These are phyloP conservation scores for Bombyx mori DNA, from an alignment of 1,140 invertebrate species.

Conservation along the genomic window DNA sequence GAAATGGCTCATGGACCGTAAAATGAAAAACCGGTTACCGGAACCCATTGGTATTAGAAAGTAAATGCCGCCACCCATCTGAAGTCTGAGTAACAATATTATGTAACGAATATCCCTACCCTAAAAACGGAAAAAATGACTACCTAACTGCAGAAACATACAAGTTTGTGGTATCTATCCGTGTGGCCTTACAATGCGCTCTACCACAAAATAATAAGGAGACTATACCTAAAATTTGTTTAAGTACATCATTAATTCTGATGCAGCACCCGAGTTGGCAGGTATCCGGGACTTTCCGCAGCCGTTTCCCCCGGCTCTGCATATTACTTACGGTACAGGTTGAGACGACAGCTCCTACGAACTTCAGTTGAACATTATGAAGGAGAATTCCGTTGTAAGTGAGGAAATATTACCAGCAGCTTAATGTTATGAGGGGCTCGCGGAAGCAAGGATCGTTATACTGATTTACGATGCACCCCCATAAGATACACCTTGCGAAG, in stretches of 20 bases:
- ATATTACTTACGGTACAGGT: constrained; percentile 31
- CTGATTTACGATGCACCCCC: constrained; percentile 56
- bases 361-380: constrained; percentile 49
- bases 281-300: not conserved
- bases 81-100: too few species aligned
- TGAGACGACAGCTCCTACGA: constrained; percentile 42
- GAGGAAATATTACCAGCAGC: constrained; percentile 65
- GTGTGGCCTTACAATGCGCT: too few species aligned
- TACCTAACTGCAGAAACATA: too few species aligned
- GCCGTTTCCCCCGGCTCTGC: constrained; percentile 7
- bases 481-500: constrained; percentile 29
- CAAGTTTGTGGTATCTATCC: too few species aligned
- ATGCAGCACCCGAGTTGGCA: too few species aligned
- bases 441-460: constrained; percentile 56
- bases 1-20: too few species aligned
- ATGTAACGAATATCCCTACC: too few species aligned
- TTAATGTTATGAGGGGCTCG: constrained; percentile 60
- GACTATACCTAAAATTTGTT: not conserved
- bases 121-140: too few species aligned
- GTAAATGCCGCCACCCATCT: too few species aligned
- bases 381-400: constrained; percentile 59
- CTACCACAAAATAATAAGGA: too few species aligned
- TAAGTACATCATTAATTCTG: not conserved
- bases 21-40: too few species aligned
- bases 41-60: too few species aligned